Percentiles rank a stretch among this genome's conserved stretches.
Evolutionary conservation across 2,113 vertebrate genomes (phyloP).

Genomic region (Myodes glareolus): DNA sequence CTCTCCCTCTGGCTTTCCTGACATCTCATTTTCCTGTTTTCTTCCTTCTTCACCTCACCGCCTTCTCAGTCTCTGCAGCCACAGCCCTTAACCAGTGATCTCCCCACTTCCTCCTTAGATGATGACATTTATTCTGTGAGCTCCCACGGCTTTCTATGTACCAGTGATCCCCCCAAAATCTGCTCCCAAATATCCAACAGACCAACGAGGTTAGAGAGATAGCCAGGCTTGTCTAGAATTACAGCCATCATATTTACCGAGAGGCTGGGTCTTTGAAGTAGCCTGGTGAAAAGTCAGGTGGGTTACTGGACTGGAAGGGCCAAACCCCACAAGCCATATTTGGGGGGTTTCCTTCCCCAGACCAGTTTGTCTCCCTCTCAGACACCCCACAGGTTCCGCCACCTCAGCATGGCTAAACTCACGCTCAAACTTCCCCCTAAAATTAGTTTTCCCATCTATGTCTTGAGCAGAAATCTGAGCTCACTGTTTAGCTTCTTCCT

Average conservation of each 20-base stretch:
- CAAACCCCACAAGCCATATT: background rate
- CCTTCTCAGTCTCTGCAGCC: background rate
- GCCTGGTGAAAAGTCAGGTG: background rate
- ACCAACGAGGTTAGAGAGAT: background rate
- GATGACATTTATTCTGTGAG: background rate
- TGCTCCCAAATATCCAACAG: background rate
- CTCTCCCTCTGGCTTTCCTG: background rate
- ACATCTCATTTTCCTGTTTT: background rate
- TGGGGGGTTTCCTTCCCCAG: background rate
- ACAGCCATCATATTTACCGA: background rate
- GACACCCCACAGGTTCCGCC: background rate
- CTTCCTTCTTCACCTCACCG: background rate
- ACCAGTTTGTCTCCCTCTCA: background rate
- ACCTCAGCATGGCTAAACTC: background rate
- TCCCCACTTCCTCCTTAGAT: background rate
- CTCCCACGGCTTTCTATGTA: background rate
- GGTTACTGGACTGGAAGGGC: background rate
- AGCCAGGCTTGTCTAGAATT: background rate
- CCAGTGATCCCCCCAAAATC: background rate
- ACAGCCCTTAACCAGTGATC: background rate
- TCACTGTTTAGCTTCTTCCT: background rate
- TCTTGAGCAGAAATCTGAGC: slow-evolving; percentile 4
- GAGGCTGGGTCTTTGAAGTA: background rate
- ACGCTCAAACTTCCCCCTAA: background rate
- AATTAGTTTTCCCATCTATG: background rate